Evolutionary conservation across 2,797 vertebrate species (phyloP).

Genomic region (Cynopterus sphinx): DNA sequence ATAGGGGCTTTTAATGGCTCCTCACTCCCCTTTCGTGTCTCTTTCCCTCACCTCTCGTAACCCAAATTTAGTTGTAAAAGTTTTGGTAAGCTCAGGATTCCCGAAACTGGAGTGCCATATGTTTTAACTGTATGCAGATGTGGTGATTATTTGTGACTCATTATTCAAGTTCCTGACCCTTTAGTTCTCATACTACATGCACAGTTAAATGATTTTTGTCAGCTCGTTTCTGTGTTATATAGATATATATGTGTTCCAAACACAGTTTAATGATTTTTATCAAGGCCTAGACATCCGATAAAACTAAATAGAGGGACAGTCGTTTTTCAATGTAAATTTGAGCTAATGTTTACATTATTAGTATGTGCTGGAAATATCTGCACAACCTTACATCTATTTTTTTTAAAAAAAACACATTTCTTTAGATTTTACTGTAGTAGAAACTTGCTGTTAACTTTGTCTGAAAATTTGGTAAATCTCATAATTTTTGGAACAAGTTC

Average conservation of each 20-base stretch:
- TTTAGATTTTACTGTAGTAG: conserved; percentile 47
- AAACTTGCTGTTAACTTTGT: conserved; percentile 33
- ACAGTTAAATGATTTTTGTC: conserved; percentile 7
- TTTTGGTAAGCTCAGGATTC: conserved; percentile 62
- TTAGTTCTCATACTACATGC: background rate
- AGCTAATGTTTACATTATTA: conserved; percentile 37
- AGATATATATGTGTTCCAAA: conserved; percentile 16
- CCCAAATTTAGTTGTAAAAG: conserved; percentile 65
- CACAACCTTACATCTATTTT: background rate
- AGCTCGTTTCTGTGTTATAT: conserved; percentile 1
- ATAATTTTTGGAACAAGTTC: conserved; percentile 15
- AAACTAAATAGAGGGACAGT: background rate
- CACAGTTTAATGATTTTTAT: conserved; percentile 43
- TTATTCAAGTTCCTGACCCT: background rate
- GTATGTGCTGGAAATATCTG: background rate
- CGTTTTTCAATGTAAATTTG: conserved; percentile 50
- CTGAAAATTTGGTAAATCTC: conserved; percentile 3
- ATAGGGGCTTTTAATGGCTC: conserved; percentile 53
- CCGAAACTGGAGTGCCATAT: conserved; percentile 28
- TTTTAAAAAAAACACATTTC: conserved; percentile 13
- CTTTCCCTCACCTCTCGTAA: conserved; percentile 46
- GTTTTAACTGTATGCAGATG: conserved; percentile 45
- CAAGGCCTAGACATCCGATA: background rate
- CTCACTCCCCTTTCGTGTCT: conserved; percentile 47
- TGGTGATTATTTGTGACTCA: background rate